A percentile compares a stretch with the other conserved stretches of the same genome.
Evolutionary conservation across 2,888 invertebrate species (phyloP).

Genomic region (Camptogramma bilineatum): DNA sequence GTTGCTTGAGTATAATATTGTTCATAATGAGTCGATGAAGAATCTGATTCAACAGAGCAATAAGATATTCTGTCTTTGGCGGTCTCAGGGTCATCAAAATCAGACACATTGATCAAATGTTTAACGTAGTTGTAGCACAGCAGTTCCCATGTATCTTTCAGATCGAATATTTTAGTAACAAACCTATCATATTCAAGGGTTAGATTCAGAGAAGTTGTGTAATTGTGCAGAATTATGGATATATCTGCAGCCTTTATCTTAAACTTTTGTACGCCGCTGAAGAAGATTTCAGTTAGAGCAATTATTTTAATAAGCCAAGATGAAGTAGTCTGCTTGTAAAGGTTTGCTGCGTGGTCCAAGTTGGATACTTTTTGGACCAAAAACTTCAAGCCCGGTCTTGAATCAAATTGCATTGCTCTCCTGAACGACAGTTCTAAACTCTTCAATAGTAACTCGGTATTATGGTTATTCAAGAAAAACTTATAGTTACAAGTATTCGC

Average conservation of each 20-base stretch:
- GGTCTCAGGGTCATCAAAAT: conserved; percentile 70
- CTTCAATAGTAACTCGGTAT: conserved; percentile 89
- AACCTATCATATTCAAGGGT: conserved; percentile 85
- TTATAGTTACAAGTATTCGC: conserved; percentile 75
- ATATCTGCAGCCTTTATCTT: conserved; percentile 86
- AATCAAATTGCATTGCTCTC: conserved; percentile 94
- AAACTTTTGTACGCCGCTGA: conserved; percentile 89
- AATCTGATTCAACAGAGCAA: conserved; percentile 73
- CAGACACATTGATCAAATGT: conserved; percentile 70
- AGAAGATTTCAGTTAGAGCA: conserved; percentile 93
- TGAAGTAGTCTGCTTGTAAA: conserved; percentile 96
- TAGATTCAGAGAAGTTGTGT: conserved; percentile 83
- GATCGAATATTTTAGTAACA: conserved; percentile 85
- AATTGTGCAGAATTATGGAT: conserved; percentile 86
- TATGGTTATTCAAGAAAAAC: conserved; percentile 84
- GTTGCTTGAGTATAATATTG: conserved; percentile 65
- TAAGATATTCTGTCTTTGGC: conserved; percentile 69
- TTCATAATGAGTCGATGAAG: conserved; percentile 73
- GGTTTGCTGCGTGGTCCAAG: conserved; percentile 93
- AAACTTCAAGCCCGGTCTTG: conserved; percentile 96
- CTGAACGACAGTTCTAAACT: conserved; percentile 93
- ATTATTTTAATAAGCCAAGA: conserved; percentile 96
- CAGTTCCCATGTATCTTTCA: conserved; percentile 87
- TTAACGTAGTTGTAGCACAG: conserved; percentile 85
- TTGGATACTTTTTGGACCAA: conserved; percentile 96